Evolutionary conservation across 2,113 vertebrate species (phyloP).

Genomic region (Ranitomeya imitator): DNA sequence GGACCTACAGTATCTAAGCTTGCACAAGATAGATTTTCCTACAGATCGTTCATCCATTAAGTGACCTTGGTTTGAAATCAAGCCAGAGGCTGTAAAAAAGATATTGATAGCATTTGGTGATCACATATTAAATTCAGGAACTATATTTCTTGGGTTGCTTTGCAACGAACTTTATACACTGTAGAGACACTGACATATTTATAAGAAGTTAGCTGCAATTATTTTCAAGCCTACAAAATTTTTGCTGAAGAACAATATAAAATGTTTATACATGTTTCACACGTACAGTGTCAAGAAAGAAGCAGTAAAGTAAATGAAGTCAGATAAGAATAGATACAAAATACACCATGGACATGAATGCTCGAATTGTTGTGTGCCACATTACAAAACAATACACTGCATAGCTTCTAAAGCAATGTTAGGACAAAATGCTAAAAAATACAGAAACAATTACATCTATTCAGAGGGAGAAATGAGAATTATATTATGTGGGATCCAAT

Average conservation of each 20-base stretch:
- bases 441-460: slow-evolving; percentile 25
- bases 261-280: not conserved
- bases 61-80: too few species aligned
- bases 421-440: slow-evolving; percentile 34
- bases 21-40: too few species aligned
- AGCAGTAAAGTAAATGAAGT: slow-evolving; percentile 30
- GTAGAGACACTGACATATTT: not conserved
- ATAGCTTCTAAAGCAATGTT: slow-evolving; percentile 1
- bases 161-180: not conserved
- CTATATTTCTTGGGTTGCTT: not conserved
- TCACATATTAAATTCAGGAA: not conserved
- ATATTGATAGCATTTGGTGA: too few species aligned
- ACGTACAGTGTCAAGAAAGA: slow-evolving; percentile 4
- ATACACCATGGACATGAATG: not conserved
- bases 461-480: slow-evolving; percentile 29
- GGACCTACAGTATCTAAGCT: too few species aligned
- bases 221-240: not conserved
- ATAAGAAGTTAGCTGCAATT: not conserved
- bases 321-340: slow-evolving; percentile 29
- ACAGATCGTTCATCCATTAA: too few species aligned
- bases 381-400: slow-evolving; percentile 13
- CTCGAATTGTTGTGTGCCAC: slow-evolving; percentile 14
- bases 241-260: not conserved
- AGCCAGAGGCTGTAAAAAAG: too few species aligned
- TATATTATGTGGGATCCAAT: slow-evolving; percentile 34